A percentile compares a stretch with the other conserved stretches of the same genome.
Evolutionary conservation across 2,888 invertebrate species (phyloP).

Genomic region (Dryobota labecula): DNA sequence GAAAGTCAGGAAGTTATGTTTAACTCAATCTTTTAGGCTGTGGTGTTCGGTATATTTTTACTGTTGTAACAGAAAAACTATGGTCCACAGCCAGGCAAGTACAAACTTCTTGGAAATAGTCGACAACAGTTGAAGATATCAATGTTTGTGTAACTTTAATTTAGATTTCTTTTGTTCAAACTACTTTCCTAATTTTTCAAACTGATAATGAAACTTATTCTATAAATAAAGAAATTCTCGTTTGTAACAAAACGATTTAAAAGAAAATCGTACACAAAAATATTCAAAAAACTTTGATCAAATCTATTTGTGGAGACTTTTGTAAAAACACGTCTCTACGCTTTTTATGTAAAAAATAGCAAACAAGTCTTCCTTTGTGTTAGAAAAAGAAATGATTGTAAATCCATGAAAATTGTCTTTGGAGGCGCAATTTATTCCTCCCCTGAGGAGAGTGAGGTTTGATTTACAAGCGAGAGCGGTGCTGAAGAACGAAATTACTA

Average conservation of each 20-base stretch:
- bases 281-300: conserved; percentile 55
- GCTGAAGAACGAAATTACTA: not conserved
- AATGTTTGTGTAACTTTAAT: not conserved
- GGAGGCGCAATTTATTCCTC: conserved; percentile 71
- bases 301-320: conserved; percentile 50
- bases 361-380: conserved; percentile 69
- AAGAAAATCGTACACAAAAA: conserved; percentile 51
- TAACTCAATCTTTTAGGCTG: not conserved
- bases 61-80: no score
- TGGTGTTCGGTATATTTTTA: not conserved
- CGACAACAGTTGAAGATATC: not conserved
- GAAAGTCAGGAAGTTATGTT: conserved; percentile 1
- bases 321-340: conserved; percentile 57
- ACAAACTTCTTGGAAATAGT: not conserved
- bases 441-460: conserved; percentile 52
- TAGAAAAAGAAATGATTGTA: conserved; percentile 70
- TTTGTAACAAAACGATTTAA: conserved; percentile 32
- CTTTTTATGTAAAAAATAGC: conserved; percentile 69
- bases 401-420: conserved; percentile 73
- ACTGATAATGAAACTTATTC: conserved; percentile 3
- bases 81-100: not conserved
- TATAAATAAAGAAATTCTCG: not conserved
- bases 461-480: conserved; percentile 35
- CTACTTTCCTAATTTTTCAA: not conserved
- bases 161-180: not conserved